Evolutionary conservation across 2,113 vertebrate genomes (phyloP), one percentile per base, ranked within the genome.

Genomic region (Sarotherodon lohbergeri): DNA sequence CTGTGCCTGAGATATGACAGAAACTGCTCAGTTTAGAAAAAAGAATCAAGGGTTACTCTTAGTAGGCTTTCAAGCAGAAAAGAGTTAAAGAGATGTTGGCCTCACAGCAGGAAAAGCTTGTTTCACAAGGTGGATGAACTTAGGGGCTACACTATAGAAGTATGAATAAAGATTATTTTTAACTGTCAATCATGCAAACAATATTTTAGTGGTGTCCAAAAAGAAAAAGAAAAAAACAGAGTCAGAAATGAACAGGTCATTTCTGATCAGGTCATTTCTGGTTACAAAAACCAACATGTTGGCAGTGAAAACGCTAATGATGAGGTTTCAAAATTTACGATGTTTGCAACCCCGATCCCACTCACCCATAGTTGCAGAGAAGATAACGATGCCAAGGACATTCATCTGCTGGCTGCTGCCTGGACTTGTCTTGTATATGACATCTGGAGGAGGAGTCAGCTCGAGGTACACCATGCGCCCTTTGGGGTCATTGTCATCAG

Each of bases 371-470:
- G 97, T 98, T 27, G 97, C 97, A 1, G 98, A 98, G 95, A 98
- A 98, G 95, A 98, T 96, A 78, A 98, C 98, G 1, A 98, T 98
- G 6, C 98, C 98, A 14, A 98, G 89, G 14, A 98, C 98, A 0
- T 98, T 98, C 97, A 98, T 98, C 94, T 98, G 97, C 1, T 96
- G 97, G 92, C 97, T 98, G 94, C 85, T 97, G n/a, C 97, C 97
- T 0, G 97, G 97, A 63, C 95, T 93, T 1, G 96, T 96, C 94
- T 95, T 97, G 96, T 98, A 98, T 17, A 85, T 93, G 90, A 98
- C 82, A 54, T 98, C 96, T 0, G 98, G 97, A 0, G 97, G 84
- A 0, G 97, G 97, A 0, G 97, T 98, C 81, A 98, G 95, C 93
- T 98, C 97, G 1, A 98, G 96, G 79, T 96, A 92, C 71, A 98